These are phyloP conservation scores for Planiliza haematocheilus DNA, from an alignment of 2,113 vertebrate genomes.

Conservation along the genomic window DNA sequence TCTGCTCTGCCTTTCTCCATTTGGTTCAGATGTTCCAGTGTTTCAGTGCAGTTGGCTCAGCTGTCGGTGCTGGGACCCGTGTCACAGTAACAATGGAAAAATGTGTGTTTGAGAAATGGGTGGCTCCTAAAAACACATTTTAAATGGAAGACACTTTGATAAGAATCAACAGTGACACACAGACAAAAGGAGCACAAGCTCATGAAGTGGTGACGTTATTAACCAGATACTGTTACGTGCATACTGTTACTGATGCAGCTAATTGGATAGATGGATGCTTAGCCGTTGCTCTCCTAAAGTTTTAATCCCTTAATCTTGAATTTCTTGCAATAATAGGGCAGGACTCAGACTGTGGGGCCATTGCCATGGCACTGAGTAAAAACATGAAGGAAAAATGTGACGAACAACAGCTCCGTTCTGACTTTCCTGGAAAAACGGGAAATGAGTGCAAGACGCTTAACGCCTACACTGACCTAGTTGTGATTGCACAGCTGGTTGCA, in stretches of 20 bases:
- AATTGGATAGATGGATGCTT: conserved; percentile 10
- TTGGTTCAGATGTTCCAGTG: conserved; percentile 79
- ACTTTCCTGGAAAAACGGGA: conserved; percentile 16
- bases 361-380: conserved; percentile 21
- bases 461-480: conserved; percentile 21
- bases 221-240: neutral
- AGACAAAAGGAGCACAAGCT: conserved; percentile 4
- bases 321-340: conserved; percentile 13
- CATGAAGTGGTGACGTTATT: neutral
- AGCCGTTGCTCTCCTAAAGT: neutral
- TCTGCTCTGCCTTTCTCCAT: conserved; percentile 70
- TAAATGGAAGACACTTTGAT: conserved; percentile 35
- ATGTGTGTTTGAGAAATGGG: conserved; percentile 49
- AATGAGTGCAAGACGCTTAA: conserved; percentile 4
- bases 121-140: conserved; percentile 51
- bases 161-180: conserved; percentile 19
- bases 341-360: neutral
- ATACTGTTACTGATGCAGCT: neutral
- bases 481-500: conserved; percentile 21
- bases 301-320: conserved; percentile 11
- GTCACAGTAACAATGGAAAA: conserved; percentile 73
- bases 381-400: conserved; percentile 34
- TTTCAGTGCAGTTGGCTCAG: conserved; percentile 62
- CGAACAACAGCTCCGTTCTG: neutral
- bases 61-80: conserved; percentile 59